Percentiles rank a stretch among this genome's conserved stretches.
Evolutionary conservation across 37 sponge, comb jelly and placozoan species (phyloP).

Genomic region (Amphimedon queenslandica): DNA sequence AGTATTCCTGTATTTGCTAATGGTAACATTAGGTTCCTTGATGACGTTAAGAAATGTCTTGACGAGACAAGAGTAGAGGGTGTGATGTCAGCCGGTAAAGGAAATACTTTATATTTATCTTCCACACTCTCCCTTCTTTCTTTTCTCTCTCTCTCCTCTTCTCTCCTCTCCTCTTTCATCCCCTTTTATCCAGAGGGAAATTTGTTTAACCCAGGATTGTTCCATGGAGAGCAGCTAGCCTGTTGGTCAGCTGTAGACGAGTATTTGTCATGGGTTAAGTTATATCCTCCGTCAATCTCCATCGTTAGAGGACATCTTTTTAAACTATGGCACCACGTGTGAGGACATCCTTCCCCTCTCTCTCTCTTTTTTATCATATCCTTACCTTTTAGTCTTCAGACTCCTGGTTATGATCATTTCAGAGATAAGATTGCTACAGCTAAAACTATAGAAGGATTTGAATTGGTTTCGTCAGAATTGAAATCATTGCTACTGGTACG

Average conservation of each 20-base stretch:
- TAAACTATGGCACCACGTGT: conserved; percentile 90
- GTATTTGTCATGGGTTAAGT: conserved; percentile 76
- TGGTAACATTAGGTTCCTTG: conserved; percentile 87
- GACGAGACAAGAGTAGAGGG: conserved; percentile 84
- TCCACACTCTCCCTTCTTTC: too few species aligned
- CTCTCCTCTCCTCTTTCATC: neutral
- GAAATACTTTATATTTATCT: too few species aligned
- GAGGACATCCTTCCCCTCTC: too few species aligned
- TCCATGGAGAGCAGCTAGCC: conserved; percentile 78
- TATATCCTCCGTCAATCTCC: conserved; percentile 67
- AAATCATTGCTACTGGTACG: conserved; percentile 45
- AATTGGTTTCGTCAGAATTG: conserved; percentile 23
- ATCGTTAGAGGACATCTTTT: conserved; percentile 88
- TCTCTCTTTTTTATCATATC: too few species aligned
- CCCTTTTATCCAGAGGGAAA: conserved; percentile 65
- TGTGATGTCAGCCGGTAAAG: conserved; percentile 88
- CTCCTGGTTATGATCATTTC: conserved; percentile 29
- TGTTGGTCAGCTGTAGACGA: conserved; percentile 82
- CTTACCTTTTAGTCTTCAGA: conserved; percentile 43
- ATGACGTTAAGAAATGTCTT: conserved; percentile 79
- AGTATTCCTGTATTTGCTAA: conserved; percentile 97
- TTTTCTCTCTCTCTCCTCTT: neutral
- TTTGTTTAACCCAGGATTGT: conserved; percentile 92
- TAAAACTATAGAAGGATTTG: conserved; percentile 41
- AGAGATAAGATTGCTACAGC: conserved; percentile 42